A percentile compares a stretch with the other conserved stretches of the same genome.
phyloP scores from a whole-genome alignment of 2,797 vertebrate species.

The Galagoides demidoff region DNA sequence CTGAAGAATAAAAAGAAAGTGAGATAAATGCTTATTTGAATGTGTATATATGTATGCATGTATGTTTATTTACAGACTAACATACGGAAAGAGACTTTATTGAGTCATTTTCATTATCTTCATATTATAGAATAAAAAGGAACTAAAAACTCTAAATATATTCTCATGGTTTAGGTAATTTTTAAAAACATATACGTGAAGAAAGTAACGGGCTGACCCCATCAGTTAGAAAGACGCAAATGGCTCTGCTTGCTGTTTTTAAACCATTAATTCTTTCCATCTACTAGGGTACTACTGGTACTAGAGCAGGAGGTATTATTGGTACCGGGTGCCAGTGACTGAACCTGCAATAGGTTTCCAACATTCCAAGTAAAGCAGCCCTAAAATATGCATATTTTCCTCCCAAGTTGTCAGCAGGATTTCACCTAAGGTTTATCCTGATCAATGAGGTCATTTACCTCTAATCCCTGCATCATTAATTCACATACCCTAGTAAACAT shows the following conservation, averaged over 20 bases:
- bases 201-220: not conserved
- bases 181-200: not conserved
- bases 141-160: not conserved
- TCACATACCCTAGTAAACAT: constrained; percentile 24
- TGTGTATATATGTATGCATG: too few relatives aligned
- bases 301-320: too few relatives aligned
- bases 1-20: constrained; percentile 30
- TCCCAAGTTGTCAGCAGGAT: not conserved
- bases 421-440: constrained; percentile 16
- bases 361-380: not conserved
- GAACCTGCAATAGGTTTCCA: not conserved
- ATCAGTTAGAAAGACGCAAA: not conserved
- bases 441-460: constrained; percentile 47
- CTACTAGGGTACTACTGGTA: too few relatives aligned
- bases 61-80: constrained; percentile 6
- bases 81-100: not conserved
- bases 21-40: not conserved
- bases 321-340: not conserved
- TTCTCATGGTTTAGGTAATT: constrained; percentile 1
- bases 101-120: constrained; percentile 26
- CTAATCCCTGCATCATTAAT: constrained; percentile 32
- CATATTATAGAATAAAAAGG: not conserved
- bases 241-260: not conserved
- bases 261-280: not conserved
- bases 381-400: not conserved